Conservation (phyloP, 2,113 vertebrate species). For the Malurus elegans region DNA sequence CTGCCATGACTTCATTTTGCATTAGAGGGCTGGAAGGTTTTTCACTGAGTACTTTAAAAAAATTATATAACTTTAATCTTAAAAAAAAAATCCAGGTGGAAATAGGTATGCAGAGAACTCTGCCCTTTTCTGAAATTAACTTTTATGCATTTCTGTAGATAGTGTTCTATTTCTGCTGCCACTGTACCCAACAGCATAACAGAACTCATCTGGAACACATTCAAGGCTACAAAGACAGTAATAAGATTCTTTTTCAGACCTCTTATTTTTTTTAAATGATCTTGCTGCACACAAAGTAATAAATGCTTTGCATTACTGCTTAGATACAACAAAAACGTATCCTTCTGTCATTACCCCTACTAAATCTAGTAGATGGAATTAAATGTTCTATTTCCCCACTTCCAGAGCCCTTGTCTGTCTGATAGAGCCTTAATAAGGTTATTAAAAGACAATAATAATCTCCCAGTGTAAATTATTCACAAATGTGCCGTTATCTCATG, state of each 20-base stretch:
- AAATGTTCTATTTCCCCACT: neutral
- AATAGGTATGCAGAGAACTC: neutral
- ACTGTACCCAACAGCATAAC: neutral
- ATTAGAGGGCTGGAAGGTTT: neutral
- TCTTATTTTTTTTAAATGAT: neutral
- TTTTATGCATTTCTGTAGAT: neutral
- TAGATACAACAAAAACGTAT: neutral
- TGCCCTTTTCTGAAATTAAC: constrained; percentile 10
- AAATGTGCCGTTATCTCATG: neutral
- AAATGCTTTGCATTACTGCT: neutral
- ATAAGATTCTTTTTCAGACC: neutral
- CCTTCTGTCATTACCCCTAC: neutral
- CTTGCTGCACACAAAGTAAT: neutral
- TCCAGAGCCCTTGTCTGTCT: neutral
- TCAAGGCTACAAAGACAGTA: neutral
- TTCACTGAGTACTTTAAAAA: neutral
- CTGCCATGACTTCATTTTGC: neutral
- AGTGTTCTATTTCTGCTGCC: neutral
- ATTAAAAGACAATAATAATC: constrained; percentile 37
- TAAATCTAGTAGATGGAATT: neutral
- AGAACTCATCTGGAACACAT: neutral
- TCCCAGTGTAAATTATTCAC: constrained; percentile 19
- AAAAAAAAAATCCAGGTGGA: neutral
- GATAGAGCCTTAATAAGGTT: neutral
- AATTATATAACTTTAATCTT: neutral